Base-by-base conservation (phyloP, 2,797 vertebrate genomes). In the Enteromius treurensis region DNA sequence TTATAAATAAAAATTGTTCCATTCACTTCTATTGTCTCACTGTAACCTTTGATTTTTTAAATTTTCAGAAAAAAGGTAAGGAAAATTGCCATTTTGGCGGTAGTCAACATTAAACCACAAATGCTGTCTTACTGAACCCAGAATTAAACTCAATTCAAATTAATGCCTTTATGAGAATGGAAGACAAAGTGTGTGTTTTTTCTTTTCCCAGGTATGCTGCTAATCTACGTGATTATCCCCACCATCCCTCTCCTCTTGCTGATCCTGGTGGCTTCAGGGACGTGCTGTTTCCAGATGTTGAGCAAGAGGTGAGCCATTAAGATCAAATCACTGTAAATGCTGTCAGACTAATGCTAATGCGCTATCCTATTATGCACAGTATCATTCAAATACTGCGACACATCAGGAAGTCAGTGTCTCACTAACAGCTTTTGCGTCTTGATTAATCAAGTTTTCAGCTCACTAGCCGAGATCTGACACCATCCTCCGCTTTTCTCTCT, bases 191-290 rank as follows among this genome's bases (percentile, higher is more conserved):
- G 5, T 85, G 17, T 82, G 2, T 13, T 42, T 53, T 29, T 49
- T 17, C 2, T 8, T 29, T 75, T 53, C 82, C 88, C 89, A 99
- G 98, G 97, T 64, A 94, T 97, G 95, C 91, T 99, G 91, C 91
- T 99, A 92, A 95, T 99, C 88, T 99, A 98, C 73, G 95, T 99
- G 1, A 93, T 98, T 89, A 97, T 99, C 88, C 97, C 97, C 60
- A 97, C 97, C 17, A 97, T 99, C 89, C 97, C 98, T 0, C 92
- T 99, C 79, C 93, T 99, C 73, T 93, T 99, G 88, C 93, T 99
- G 91, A 98, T 99, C 92, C 89, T 99, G 87, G 97, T 98, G 92
- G 98, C 97, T 88, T 96, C 97, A 84, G 97, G 96, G 83, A 97
- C 96, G 4, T 98, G 97, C 91, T 99, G 97, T 91, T 96, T 97